Evolutionary conservation across 2,113 vertebrate genomes (phyloP), one percentile per base, ranked within the genome.

Genomic region (Rhinogobius similis): DNA sequence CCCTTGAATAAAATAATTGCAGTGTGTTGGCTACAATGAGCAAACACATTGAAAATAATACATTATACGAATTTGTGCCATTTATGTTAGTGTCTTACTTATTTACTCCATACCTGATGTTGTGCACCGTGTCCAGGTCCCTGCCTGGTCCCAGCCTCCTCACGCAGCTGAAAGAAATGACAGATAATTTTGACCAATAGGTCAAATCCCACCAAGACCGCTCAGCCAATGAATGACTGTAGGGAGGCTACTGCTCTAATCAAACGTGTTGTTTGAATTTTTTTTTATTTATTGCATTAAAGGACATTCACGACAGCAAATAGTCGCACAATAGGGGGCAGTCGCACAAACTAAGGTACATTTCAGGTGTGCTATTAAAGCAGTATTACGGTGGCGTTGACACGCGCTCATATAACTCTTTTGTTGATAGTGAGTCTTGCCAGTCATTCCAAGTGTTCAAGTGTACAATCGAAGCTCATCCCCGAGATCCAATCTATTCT

Each of bases 81-180:
- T n/a, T n/a, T n/a, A n/a, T n/a, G n/a, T n/a, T n/a, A n/a, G n/a
- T n/a, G n/a, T n/a, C n/a, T n/a, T n/a, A n/a, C n/a, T 48, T 48
- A 0, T 9, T 50, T 1, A 50, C 4, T 1, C 46, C 18, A 8
- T 21, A 50, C 46, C 46, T 50, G 46, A 21, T 50, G 20, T 20
- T 21, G 46, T 2, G 7, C 7, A 20, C 18, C 2, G 21, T 53
- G 21, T 24, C 50, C 8, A 0, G 48, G 39, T 3, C 39, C 39
- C 39, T 41, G 39, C 11, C 1, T 18, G 16, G 16, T 46, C 43
- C 44, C 20, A 48, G 44, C 44, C 46, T 2, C 46, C 46, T 10
- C 20, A 50, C 82, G 74, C 88, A 81, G 82, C 86, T 87, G 88
- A 76, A 39, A 0, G 36, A 18, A 73, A 85, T 81, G 3, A 73